phyloP scores from a whole-genome alignment of 1,140 invertebrate species.

The Idris sp. region DNA sequence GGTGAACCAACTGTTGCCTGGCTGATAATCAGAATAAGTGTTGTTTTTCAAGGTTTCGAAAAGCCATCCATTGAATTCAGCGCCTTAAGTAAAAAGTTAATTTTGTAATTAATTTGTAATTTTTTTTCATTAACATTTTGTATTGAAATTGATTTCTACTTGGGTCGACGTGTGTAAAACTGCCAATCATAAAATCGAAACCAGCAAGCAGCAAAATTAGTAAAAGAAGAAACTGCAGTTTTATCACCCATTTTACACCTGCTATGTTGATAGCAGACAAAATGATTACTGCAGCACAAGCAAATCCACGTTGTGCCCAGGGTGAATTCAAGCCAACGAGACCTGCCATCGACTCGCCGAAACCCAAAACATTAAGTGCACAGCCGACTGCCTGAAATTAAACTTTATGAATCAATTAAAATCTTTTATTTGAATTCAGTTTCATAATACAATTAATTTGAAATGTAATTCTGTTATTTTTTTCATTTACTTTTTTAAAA shows the following conservation, averaged over 20 bases:
- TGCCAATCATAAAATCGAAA: conserved; percentile 92
- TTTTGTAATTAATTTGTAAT: too few relatives aligned
- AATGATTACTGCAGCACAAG: conserved; percentile 87
- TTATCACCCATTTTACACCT: conserved; percentile 95
- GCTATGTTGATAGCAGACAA: conserved; percentile 93
- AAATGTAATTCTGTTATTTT: too few relatives aligned
- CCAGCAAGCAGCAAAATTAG: conserved; percentile 90
- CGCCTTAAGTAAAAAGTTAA: too few relatives aligned
- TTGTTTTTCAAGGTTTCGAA: conserved; percentile 89
- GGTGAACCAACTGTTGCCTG: conserved; percentile 91
- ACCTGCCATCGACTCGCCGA: conserved; percentile 95
- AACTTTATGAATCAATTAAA: conserved; percentile 13
- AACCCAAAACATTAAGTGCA: conserved; percentile 94
- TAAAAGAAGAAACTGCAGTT: conserved; percentile 91
- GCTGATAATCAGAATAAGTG: conserved; percentile 87
- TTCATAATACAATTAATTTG: too few relatives aligned
- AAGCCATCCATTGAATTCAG: conserved; percentile 92
- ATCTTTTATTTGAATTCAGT: conserved; percentile 17
- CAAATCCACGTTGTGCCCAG: conserved; percentile 89
- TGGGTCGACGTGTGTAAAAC: conserved; percentile 84
- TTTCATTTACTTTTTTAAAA: too few relatives aligned
- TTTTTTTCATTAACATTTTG: too few relatives aligned
- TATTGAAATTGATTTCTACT: conserved; percentile 76
- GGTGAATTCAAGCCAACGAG: conserved; percentile 86
- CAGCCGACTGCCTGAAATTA: conserved; percentile 91